Evolutionary conservation across 1,140 invertebrate genomes (phyloP).

Genomic region (Cydia amplana): DNA sequence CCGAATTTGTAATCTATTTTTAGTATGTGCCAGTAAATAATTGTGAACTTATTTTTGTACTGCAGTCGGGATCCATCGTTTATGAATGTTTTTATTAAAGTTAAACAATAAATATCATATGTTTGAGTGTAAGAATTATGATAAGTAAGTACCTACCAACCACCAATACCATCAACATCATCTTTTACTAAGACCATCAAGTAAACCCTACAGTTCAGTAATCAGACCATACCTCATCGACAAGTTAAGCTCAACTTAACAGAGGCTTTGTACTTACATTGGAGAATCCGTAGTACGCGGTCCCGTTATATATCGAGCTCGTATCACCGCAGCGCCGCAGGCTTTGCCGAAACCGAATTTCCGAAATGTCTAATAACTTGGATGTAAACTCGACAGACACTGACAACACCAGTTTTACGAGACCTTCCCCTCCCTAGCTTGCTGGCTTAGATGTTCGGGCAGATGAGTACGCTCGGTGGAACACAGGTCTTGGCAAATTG

Average conservation of each 20-base stretch:
- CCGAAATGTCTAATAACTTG: conserved; percentile 78
- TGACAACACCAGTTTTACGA: conserved; percentile 52
- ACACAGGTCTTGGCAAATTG: conserved; percentile 45
- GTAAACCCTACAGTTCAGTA: not conserved
- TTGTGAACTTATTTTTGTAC: too few relatives aligned
- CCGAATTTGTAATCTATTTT: too few relatives aligned
- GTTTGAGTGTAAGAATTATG: too few relatives aligned
- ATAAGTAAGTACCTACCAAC: too few relatives aligned
- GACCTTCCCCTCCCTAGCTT: conserved; percentile 41
- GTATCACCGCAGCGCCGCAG: conserved; percentile 14
- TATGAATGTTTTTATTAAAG: too few relatives aligned
- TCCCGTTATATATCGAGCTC: conserved; percentile 7
- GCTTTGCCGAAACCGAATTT: conserved; percentile 71
- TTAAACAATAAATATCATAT: not conserved
- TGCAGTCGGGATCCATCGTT: too few relatives aligned
- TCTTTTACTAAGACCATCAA: too few relatives aligned
- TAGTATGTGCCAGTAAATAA: too few relatives aligned
- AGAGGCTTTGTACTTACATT: conserved; percentile 13
- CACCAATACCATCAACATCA: too few relatives aligned
- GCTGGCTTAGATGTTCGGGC: conserved; percentile 34
- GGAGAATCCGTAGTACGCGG: not conserved
- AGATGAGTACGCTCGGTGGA: conserved; percentile 22
- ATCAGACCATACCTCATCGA: conserved; percentile 14
- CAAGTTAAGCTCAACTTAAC: not conserved
- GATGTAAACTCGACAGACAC: conserved; percentile 72